Base-by-base conservation (phyloP, 2,797 vertebrate species). In the Spinus pinus region DNA sequence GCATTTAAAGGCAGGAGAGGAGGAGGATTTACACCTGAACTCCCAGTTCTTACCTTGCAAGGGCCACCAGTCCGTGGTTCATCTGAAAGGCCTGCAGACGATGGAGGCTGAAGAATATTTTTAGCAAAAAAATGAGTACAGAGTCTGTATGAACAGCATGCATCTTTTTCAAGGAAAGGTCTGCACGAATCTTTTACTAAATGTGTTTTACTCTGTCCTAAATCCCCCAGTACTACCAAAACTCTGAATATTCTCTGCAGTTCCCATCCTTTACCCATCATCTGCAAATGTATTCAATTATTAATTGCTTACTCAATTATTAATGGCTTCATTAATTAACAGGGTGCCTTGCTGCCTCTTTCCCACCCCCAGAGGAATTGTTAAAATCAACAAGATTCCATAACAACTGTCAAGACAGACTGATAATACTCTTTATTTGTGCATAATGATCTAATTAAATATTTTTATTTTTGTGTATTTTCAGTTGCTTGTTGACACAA, bases 241-340 rank as follows among this genome's bases (percentile, higher is more conserved):
- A 37, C 46, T 61, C 37, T n/a, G 31, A 72, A 41, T 88, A 83
- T 58, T 69, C 49, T 21, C 33, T 71, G 49, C 12, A 35, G 42
- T 69, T 84, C 37, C 25, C 28, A 28, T 72, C 50, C 56, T 88
- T 93, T 70, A 54, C 37, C 23, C 50, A 41, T 90, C 44, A 82
- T 85, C 60, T 87, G 28, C n/a, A 93, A 88, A 80, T 61, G n/a
- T 49, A 61, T n/a, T 94, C 7, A 89, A 92, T 94, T 94, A 94
- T 96, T 89, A 87, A 95, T 82, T 71, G 15, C 64, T 67, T 85
- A 64, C 64, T 94, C 41, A 93, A 95, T 92, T 88, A 91, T 94
- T 87, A 94, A 95, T 57, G 16, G 33, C 6, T 67, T 31, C 37
- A 78, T 89, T 73, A 94, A 93, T 93, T 94, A 94, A 44, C 41